Conservation (phyloP, 2,113 vertebrate genomes). For the Perca schrenkii region DNA sequence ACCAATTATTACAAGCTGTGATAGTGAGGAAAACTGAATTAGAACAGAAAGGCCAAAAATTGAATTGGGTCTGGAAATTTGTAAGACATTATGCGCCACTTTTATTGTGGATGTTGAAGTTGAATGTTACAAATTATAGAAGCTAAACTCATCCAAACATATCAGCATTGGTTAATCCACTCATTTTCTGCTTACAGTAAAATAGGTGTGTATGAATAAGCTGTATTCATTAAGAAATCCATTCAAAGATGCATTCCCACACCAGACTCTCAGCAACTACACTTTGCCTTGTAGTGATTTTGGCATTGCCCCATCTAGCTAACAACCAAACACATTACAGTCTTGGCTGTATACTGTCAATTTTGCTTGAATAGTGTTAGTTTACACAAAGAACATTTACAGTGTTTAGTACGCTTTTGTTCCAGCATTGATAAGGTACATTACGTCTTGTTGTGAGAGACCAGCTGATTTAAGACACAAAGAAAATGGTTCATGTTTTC, state of each 20-base stretch:
- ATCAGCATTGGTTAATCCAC: background rate
- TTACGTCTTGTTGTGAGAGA: background rate
- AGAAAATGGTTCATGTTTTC: background rate
- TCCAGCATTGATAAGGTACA: background rate
- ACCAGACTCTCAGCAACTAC: background rate
- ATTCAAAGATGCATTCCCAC: background rate
- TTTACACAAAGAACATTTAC: background rate
- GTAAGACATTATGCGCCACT: conserved; percentile 16
- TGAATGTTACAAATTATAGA: background rate
- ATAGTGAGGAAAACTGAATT: conserved; percentile 6
- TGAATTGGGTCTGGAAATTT: conserved; percentile 1
- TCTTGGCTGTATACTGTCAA: background rate
- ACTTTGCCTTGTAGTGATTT: background rate
- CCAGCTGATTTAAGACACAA: background rate
- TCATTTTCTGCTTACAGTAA: conserved; percentile 7
- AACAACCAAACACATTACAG: background rate
- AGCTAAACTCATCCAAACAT: background rate
- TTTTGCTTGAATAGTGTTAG: background rate
- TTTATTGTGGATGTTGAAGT: conserved; percentile 20
- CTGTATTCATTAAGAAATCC: background rate
- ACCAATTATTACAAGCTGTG: conserved; percentile 36
- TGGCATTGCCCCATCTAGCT: background rate
- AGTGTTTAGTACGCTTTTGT: background rate
- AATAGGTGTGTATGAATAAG: background rate
- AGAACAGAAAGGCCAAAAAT: conserved; percentile 20